Base-by-base conservation (phyloP, 1,140 invertebrate species). In the Platyscapa corneri region DNA sequence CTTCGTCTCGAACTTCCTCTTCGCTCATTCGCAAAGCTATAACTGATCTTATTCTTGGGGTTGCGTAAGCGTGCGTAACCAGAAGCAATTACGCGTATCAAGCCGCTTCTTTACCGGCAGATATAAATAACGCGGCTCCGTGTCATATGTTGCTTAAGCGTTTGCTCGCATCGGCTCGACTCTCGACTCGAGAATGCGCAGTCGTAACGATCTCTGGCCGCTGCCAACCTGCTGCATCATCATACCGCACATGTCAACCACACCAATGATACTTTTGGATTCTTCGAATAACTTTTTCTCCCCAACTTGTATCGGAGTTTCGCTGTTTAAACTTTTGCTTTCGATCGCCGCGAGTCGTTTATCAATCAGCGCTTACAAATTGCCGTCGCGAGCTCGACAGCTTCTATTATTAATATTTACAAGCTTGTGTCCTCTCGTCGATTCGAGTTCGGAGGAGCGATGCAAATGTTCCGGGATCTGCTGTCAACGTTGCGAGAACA, bases 71-170 rank as follows among this genome's bases (percentile, higher is more conserved):
- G 87, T 82, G 86, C 85, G 87, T 89, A 89, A 89, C 86, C 84
- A 87, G 82, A 86, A 81, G 87, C 87, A 84, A 86, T 89, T 89
- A 88, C 81, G 88, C 86, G 77, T 87, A 88, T 88, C 86, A 81
- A 86, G 76, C 42, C 72, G 53, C 86, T 86, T 83, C 83, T 89
- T 88, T 89, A 89, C 82, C 74, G 42, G 30, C 49, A 82, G 60
- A 83, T 83, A 76, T 87, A 87, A 89, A 86, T 88, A 87, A 83
- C 53, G 49, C 65, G 85, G 83, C 81, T 85, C 83, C 85, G 72
- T 65, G 81, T 86, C 83, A 83, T 82, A 42, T 60, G 67, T 27
- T 87, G 82, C 74, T 82, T 53, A 18, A 53, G 49, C 87, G 87
- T 74, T 89, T 81, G 86, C 84, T 84, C 53, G n/a, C n/a, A n/a